These are phyloP conservation scores for Ectemnius continuus DNA, from an alignment of 2,888 invertebrate species.

Conservation along the genomic window DNA sequence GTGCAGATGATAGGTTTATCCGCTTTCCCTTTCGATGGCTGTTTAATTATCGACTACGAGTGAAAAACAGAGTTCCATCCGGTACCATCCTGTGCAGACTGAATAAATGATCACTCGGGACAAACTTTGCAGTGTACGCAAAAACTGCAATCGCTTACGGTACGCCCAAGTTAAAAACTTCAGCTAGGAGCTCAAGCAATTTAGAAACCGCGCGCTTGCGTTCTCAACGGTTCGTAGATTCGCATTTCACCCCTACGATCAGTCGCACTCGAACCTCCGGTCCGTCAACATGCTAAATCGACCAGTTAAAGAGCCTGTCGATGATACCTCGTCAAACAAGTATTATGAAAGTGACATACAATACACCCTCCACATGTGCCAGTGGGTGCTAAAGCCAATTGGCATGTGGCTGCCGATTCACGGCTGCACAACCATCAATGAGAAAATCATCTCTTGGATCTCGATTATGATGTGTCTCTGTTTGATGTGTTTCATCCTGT, in stretches of 20 bases:
- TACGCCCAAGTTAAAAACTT: no score
- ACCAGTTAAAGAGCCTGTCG: no score
- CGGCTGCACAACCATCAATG: conserved; percentile 14
- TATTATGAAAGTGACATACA: conserved; percentile 13
- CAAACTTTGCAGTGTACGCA: no score
- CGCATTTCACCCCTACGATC: background rate
- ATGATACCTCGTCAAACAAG: background rate
- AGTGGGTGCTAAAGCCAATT: conserved; percentile 61
- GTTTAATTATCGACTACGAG: no score
- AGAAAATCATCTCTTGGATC: background rate
- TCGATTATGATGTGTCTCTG: conserved; percentile 17
- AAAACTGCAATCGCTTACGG: no score
- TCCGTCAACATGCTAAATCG: no score
- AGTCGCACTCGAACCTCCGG: conserved; percentile 22
- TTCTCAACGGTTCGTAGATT: background rate
- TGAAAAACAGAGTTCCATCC: no score
- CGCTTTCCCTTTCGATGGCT: no score
- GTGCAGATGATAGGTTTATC: no score
- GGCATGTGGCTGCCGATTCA: conserved; percentile 61
- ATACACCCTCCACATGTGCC: conserved; percentile 58
- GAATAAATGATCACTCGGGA: no score
- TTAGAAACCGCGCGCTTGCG: conserved; percentile 23
- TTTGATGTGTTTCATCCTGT: conserved; percentile 29
- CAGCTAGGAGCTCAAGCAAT: no score
- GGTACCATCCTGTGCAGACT: no score